Evolutionary conservation across 1,140 invertebrate genomes (phyloP), one percentile per base, ranked within the genome.

Genomic region (Leptonema lineaticorne): DNA sequence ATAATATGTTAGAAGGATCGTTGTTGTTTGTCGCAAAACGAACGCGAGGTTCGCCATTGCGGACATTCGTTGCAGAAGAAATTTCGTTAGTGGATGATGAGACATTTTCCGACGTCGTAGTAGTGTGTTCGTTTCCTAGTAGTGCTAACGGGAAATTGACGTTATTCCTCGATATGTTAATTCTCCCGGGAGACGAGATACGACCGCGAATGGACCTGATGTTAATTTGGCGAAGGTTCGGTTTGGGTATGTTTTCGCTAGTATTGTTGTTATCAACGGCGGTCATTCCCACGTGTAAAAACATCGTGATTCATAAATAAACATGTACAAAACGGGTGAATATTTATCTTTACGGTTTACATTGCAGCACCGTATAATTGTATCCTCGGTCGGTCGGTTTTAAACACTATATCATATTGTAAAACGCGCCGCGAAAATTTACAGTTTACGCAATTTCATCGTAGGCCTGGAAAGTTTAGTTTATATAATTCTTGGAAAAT

Each of bases 1-100:
- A 78, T 69, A 77, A 78, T 50, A 78, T 75, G 9, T 76, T 56
- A 63, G 74, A 33, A 64, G 71, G 24, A 1, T 59, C 33, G 57
- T 59, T 59, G 28, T 59, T 33, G 28, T 59, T 59, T 28, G 50
- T 7, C 24, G 14, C 11, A 18, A 18, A 20, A 22, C 20, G 50
- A n/a, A 53, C 7, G 22, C 14, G 16, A 16, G 16, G 16, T 2
- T 41, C 37, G 37, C 37, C 37, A 41, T 41, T 41, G 37, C 48
- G 20, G 48, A 24, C 22, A 6, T 16, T 6, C 18, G 24, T 20
- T 27, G 53, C 20, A 2, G 33, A 29, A 11, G 37, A 14, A 30
- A 29, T 66, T 37, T 57, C 28, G 20, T 18, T 57, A 37, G 26
- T 45, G n/a, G 62, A 22, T 4, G 62, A 8, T 2, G 60, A 26